These are phyloP conservation scores for Blennius ocellaris DNA, from an alignment of 2,113 vertebrate species.

Conservation along the genomic window DNA sequence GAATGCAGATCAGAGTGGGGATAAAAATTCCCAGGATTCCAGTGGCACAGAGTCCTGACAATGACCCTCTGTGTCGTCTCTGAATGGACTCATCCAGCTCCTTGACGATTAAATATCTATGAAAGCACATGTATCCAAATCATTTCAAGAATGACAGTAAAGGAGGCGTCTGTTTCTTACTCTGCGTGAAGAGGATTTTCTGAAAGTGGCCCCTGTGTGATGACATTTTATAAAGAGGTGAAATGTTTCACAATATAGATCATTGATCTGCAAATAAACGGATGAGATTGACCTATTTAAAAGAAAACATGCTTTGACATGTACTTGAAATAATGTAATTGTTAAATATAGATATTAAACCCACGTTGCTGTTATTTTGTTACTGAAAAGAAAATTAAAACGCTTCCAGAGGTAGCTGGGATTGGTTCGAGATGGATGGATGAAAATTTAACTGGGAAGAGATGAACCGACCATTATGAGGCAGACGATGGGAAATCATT, in stretches of 20 bases:
- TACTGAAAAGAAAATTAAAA: too few relatives aligned
- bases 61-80: slow-evolving; percentile 42
- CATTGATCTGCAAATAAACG: too few relatives aligned
- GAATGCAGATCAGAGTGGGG: slow-evolving; percentile 42
- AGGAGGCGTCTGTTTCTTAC: neutral
- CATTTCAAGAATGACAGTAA: neutral
- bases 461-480: too few relatives aligned
- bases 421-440: too few relatives aligned
- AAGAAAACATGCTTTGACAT: too few relatives aligned
- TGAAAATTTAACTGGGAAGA: too few relatives aligned
- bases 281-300: too few relatives aligned
- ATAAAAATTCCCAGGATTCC: slow-evolving; percentile 65
- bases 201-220: neutral
- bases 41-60: slow-evolving; percentile 34
- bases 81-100: slow-evolving; percentile 3
- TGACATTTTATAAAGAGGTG: neutral
- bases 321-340: too few relatives aligned
- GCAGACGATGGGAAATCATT: too few relatives aligned
- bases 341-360: too few relatives aligned
- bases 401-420: too few relatives aligned
- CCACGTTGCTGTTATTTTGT: too few relatives aligned
- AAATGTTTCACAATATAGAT: neutral
- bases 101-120: slow-evolving; percentile 10
- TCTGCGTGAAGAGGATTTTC: neutral
- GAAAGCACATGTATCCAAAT: slow-evolving; percentile 6